Evolutionary conservation across 2,797 vertebrate genomes (phyloP).

Genomic region (Gorsachius magnificus): DNA sequence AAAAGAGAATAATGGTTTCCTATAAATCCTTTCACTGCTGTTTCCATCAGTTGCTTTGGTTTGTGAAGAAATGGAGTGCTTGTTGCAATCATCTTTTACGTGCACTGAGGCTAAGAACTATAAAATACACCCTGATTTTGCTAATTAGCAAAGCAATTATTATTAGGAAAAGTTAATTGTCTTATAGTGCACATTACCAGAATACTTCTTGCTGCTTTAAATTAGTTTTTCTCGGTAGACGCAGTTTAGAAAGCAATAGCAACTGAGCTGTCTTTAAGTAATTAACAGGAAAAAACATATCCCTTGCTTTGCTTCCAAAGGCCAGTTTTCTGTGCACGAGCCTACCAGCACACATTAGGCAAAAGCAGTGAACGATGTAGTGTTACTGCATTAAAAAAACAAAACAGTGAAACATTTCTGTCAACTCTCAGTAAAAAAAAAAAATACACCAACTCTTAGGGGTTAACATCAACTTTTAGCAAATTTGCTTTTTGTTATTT

Average conservation of each 20-base stretch:
- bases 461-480: not conserved
- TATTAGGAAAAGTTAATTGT: not conserved
- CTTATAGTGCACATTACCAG: not conserved
- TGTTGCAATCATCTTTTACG: not conserved
- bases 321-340: not conserved
- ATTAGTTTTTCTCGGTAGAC: not conserved
- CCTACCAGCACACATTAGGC: fast-evolving
- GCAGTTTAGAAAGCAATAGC: not conserved
- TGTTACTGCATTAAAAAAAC: not conserved
- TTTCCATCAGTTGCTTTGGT: not conserved
- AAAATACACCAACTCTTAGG: not conserved
- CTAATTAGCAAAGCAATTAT: not conserved
- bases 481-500: not conserved
- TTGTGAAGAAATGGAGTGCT: not conserved
- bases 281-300: not conserved
- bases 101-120: not conserved
- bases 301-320: not conserved
- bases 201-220: not conserved
- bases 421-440: not conserved
- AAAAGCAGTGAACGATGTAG: not conserved
- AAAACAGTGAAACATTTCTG: not conserved
- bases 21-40: not conserved
- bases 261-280: not conserved
- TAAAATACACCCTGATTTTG: not conserved
- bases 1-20: not conserved